These are phyloP conservation scores for Choristoneura rosaceana DNA, from an alignment of 2,888 invertebrate species.

Conservation along the genomic window DNA sequence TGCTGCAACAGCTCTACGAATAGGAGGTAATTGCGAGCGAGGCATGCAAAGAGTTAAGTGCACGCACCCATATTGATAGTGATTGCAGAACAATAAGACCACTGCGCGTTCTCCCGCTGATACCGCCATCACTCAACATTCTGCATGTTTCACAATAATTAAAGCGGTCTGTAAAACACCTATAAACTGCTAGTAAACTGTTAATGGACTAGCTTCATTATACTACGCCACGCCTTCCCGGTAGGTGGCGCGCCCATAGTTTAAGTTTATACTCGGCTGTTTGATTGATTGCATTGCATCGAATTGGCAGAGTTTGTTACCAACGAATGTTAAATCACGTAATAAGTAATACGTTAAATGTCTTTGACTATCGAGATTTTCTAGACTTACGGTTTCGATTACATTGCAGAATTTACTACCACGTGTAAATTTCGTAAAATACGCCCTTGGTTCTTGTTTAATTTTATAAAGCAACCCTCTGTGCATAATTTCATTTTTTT, in stretches of 20 bases:
- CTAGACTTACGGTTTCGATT: not conserved
- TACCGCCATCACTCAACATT: slow-evolving; percentile 53
- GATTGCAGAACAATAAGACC: slow-evolving; percentile 40
- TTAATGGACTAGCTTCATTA: slow-evolving; percentile 72
- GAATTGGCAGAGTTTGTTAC: not conserved
- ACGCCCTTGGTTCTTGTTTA: too few relatives aligned
- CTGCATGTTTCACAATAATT: slow-evolving; percentile 74
- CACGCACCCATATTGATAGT: slow-evolving; percentile 41
- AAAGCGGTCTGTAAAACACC: slow-evolving; percentile 74
- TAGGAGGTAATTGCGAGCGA: slow-evolving; percentile 30
- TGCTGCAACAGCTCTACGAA: not conserved
- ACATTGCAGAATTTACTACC: too few relatives aligned
- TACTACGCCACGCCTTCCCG: slow-evolving; percentile 65
- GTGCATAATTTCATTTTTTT: too few relatives aligned
- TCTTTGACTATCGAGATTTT: not conserved
- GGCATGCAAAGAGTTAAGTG: slow-evolving; percentile 34
- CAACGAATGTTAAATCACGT: not conserved
- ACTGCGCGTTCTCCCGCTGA: slow-evolving; percentile 24
- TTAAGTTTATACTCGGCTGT: slow-evolving; percentile 47
- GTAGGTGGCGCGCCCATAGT: slow-evolving; percentile 68
- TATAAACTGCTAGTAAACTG: slow-evolving; percentile 75
- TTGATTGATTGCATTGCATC: slow-evolving; percentile 34
- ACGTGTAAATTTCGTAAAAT: too few relatives aligned
- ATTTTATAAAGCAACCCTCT: too few relatives aligned
- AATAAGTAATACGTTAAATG: not conserved